Conservation (phyloP, 2,888 invertebrate genomes). For the Epinotia demarniana region DNA sequence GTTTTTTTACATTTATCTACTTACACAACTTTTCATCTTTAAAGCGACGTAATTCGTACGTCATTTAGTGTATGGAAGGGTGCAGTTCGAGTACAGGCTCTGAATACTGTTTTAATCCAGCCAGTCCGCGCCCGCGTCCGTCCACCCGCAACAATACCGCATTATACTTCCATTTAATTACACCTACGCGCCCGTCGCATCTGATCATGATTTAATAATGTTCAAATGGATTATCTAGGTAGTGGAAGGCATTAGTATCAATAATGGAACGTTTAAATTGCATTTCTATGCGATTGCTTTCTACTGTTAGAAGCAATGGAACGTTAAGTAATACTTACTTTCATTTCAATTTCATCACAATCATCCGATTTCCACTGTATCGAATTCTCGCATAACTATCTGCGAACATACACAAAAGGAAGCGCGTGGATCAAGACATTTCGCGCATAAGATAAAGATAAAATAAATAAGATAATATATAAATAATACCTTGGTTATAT, state of each 20-base stretch:
- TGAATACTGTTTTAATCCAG: constrained; percentile 31
- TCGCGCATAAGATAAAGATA: too few relatives aligned
- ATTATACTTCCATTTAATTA: constrained; percentile 59
- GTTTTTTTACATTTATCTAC: neutral
- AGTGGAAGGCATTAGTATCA: constrained; percentile 54
- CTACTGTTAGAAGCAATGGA: neutral
- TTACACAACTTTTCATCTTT: too few relatives aligned
- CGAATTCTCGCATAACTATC: too few relatives aligned
- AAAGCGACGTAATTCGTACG: neutral
- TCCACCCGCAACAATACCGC: constrained; percentile 51
- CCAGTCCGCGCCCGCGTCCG: constrained; percentile 31
- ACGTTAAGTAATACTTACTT: too few relatives aligned
- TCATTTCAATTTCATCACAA: too few relatives aligned
- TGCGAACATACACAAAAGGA: too few relatives aligned
- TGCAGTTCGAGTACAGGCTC: neutral
- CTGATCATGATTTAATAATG: constrained; percentile 70
- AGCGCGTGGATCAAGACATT: too few relatives aligned
- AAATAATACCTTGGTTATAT: too few relatives aligned
- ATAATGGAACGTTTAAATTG: constrained; percentile 54
- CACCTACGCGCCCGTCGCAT: constrained; percentile 53
- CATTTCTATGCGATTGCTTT: constrained; percentile 4
- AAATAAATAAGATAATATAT: too few relatives aligned
- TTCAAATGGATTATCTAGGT: constrained; percentile 68
- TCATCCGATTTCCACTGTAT: too few relatives aligned
- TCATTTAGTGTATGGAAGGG: neutral